Conservation (phyloP, 2,797 vertebrate species). For the Dicrostonyx torquatus region DNA sequence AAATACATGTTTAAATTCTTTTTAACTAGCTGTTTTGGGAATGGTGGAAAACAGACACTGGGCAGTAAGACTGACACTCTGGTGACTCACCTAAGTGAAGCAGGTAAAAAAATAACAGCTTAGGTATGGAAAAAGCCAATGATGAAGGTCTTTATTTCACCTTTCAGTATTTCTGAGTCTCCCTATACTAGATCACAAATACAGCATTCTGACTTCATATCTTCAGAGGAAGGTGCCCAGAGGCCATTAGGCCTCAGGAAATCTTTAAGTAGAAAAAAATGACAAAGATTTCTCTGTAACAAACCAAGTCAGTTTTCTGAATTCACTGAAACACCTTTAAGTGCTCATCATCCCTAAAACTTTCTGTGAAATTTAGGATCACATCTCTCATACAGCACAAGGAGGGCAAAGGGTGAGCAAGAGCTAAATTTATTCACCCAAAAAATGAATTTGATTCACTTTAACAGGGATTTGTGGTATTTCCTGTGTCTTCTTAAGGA, state of each 20-base stretch:
- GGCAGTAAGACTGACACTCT: not conserved
- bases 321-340: not conserved
- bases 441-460: not conserved
- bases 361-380: not conserved
- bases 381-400: not conserved
- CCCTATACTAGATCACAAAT: not conserved
- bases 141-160: constrained; percentile 67
- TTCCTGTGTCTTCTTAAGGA: not conserved
- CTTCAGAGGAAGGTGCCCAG: not conserved
- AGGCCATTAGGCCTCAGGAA: not conserved
- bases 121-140: not conserved
- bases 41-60: not conserved
- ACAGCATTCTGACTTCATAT: not conserved
- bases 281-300: not conserved
- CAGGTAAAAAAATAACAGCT: not conserved
- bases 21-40: not conserved
- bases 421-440: not conserved
- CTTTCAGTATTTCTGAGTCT: not conserved
- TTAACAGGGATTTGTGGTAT: not conserved
- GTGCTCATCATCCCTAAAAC: not conserved
- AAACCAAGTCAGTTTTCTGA: constrained; percentile 6
- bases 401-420: accelerated
- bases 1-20: not conserved
- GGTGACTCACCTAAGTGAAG: not conserved
- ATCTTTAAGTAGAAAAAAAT: not conserved